These are phyloP conservation scores for Spialia ferax DNA, from an alignment of 2,888 invertebrate species.

Conservation along the genomic window DNA sequence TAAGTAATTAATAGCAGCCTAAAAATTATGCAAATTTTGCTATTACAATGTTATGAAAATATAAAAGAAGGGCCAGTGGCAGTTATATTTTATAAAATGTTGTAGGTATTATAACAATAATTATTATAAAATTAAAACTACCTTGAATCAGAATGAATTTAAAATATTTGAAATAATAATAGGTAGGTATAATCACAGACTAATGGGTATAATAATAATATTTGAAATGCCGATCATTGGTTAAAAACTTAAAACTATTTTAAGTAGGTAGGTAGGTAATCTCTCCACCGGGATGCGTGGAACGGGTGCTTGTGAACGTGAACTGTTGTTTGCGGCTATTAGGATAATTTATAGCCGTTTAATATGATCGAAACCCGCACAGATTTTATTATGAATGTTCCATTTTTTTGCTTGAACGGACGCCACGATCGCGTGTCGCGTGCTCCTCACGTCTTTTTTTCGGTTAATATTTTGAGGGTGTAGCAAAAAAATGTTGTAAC, in stretches of 20 bases:
- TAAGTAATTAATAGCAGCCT: too few relatives aligned
- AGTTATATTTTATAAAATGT: too few relatives aligned
- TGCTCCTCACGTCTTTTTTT: slow-evolving; percentile 76
- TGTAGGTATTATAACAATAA: too few relatives aligned
- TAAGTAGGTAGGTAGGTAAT: slow-evolving; percentile 2
- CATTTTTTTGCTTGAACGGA: slow-evolving; percentile 65
- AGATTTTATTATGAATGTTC: slow-evolving; percentile 80
- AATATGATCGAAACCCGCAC: slow-evolving; percentile 74
- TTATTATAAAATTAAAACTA: too few relatives aligned
- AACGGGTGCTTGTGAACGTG: slow-evolving; percentile 48
- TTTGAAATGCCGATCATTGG: neutral
- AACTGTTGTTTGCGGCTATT: slow-evolving; percentile 76
- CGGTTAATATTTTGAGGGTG: slow-evolving; percentile 68
- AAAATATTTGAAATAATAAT: too few relatives aligned
- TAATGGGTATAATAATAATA: too few relatives aligned
- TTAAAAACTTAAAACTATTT: slow-evolving; percentile 5
- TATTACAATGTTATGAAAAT: too few relatives aligned
- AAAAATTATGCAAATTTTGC: too few relatives aligned
- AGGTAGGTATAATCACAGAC: too few relatives aligned
- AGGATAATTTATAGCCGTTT: slow-evolving; percentile 85
- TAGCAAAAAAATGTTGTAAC: slow-evolving; percentile 79
- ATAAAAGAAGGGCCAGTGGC: too few relatives aligned
- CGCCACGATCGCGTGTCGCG: slow-evolving; percentile 82
- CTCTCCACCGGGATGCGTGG: slow-evolving; percentile 8
- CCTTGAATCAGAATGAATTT: too few relatives aligned